Conservation (phyloP, 2,113 vertebrate genomes). For the Connochaetes taurinus region DNA sequence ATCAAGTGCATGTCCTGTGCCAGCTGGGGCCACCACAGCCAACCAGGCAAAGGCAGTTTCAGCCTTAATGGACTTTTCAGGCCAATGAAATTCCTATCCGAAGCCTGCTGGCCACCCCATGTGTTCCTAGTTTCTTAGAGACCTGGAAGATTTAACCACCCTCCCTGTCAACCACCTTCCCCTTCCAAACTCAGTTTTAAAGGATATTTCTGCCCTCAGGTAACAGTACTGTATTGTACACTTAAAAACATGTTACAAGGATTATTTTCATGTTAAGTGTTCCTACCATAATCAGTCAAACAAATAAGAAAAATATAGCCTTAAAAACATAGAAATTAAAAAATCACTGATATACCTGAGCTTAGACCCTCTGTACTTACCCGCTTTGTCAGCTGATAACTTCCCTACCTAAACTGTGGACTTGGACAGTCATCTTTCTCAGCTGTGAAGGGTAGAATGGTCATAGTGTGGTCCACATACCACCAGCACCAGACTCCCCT, state of each 20-base stretch:
- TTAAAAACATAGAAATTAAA: not conserved
- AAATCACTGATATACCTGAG: not conserved
- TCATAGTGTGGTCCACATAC: rapidly evolving
- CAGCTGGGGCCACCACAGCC: rapidly evolving
- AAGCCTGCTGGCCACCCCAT: not conserved
- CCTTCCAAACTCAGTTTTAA: not conserved
- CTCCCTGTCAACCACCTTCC: no score
- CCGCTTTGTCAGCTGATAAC: not conserved
- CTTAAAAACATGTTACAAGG: not conserved
- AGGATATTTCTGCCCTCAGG: not conserved
- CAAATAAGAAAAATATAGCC: not conserved
- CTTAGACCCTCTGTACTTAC: not conserved
- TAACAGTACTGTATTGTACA: no score
- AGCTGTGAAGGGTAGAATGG: not conserved
- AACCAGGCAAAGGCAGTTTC: not conserved
- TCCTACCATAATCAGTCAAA: not conserved
- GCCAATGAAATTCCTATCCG: not conserved
- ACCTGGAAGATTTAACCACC: not conserved
- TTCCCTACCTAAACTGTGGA: not conserved
- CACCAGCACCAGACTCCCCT: not conserved
- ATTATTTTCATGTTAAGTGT: not conserved
- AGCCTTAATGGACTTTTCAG: not conserved
- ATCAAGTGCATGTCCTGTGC: rapidly evolving
- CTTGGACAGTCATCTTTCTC: not conserved
- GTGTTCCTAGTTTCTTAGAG: not conserved